Conservation (phyloP, 2,797 vertebrate species). For the Hirundo rustica region DNA sequence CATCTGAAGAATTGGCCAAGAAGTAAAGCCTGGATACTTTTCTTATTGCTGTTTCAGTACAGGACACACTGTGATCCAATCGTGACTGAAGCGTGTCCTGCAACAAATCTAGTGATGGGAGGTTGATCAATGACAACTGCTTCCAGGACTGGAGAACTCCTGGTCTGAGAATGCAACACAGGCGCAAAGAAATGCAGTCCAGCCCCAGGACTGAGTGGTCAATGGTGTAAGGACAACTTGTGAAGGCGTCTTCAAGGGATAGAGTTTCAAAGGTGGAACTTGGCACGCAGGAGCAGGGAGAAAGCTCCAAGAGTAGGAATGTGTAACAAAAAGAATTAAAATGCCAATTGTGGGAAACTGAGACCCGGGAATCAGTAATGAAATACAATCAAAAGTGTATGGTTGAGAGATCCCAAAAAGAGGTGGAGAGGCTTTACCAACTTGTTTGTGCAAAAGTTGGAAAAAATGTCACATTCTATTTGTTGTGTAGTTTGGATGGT, state of each 20-base stretch:
- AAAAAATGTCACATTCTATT: slow-evolving; percentile 37
- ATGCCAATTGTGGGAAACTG: not conserved
- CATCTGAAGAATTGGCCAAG: not conserved
- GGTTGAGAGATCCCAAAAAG: not conserved
- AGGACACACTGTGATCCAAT: not conserved
- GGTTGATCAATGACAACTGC: not conserved
- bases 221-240: not conserved
- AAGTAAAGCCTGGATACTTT: not conserved
- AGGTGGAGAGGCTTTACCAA: not conserved
- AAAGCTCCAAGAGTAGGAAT: not conserved
- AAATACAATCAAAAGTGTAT: not conserved
- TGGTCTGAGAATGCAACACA: not conserved
- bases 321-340: not conserved
- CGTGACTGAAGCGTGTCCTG: not conserved
- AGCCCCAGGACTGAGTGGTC: not conserved
- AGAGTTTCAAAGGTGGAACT: not conserved
- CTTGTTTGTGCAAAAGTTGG: slow-evolving; percentile 21
- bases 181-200: not conserved
- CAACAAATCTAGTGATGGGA: not conserved
- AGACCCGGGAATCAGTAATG: not conserved
- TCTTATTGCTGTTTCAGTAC: not conserved
- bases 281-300: not conserved
- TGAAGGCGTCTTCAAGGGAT: not conserved
- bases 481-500: slow-evolving; percentile 30
- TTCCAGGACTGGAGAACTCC: not conserved